Conservation (phyloP, 35 echinoderm and acorn worm genomes). For the Nesometra sesokonis region DNA sequence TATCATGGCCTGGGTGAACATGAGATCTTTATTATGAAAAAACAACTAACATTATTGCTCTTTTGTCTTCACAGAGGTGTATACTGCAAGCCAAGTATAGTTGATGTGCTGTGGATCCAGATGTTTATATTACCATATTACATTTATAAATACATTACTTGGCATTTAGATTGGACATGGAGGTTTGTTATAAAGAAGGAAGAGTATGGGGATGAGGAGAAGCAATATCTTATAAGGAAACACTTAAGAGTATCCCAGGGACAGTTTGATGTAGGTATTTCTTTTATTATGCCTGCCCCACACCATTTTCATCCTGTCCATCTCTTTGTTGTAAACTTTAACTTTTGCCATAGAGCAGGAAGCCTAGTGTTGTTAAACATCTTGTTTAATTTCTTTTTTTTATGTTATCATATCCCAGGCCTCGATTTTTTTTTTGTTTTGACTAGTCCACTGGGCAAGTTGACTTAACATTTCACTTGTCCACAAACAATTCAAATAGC, state of each 20-base stretch:
- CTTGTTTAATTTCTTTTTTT: not conserved
- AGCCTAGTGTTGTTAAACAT: not conserved
- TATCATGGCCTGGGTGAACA: too few species aligned
- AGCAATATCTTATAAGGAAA: slow-evolving; percentile 79
- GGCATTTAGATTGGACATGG: slow-evolving; percentile 78
- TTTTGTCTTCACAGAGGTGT: slow-evolving; percentile 58
- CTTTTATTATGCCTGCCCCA: not conserved
- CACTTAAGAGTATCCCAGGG: slow-evolving; percentile 41
- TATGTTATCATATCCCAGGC: too few species aligned
- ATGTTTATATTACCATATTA: slow-evolving; percentile 50
- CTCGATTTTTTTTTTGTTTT: too few species aligned
- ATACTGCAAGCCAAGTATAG: slow-evolving; percentile 75
- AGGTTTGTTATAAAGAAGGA: slow-evolving; percentile 48
- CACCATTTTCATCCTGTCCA: not conserved
- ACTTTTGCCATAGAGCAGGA: not conserved
- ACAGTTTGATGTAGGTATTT: slow-evolving; percentile 72
- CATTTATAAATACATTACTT: slow-evolving; percentile 54
- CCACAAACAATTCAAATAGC: too few species aligned
- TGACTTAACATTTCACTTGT: too few species aligned
- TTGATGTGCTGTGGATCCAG: slow-evolving; percentile 78
- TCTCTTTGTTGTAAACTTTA: too few species aligned
- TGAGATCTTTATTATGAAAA: too few species aligned
- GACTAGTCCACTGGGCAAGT: too few species aligned
- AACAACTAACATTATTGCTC: not conserved
- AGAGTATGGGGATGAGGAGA: slow-evolving; percentile 57